Evolutionary conservation across 2,888 invertebrate genomes (phyloP).

Genomic region (Byasa hedistus): DNA sequence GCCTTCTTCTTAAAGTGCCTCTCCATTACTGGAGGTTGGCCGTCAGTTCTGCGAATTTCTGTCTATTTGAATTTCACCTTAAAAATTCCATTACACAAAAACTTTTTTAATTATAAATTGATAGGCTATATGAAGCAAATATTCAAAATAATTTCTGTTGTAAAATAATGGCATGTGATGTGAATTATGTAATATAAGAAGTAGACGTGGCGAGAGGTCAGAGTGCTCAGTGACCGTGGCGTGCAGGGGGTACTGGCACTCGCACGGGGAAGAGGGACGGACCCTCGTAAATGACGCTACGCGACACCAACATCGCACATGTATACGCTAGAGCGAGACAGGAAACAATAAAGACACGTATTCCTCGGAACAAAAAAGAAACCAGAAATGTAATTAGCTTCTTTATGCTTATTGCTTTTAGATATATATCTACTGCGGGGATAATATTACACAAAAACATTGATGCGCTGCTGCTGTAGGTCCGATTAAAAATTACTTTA

Average conservation of each 20-base stretch:
- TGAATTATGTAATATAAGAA: constrained; percentile 60
- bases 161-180: constrained; percentile 27
- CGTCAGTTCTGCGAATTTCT: no score
- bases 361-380: constrained; percentile 27
- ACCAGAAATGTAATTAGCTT: constrained; percentile 32
- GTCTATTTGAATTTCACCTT: no score
- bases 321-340: constrained; percentile 24
- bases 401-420: constrained; percentile 28
- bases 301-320: constrained; percentile 40
- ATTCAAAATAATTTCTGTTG: not conserved
- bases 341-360: constrained; percentile 21
- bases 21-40: no score
- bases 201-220: constrained; percentile 68
- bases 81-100: no score
- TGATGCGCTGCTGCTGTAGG: constrained; percentile 10
- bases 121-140: no score
- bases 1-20: no score
- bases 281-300: constrained; percentile 42
- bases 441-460: constrained; percentile 26
- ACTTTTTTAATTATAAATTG: no score
- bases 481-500: not conserved
- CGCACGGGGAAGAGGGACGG: constrained; percentile 31
- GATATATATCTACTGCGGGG: constrained; percentile 22
- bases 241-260: constrained; percentile 46
- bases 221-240: constrained; percentile 73